Evolutionary conservation across 2,113 vertebrate species (phyloP).

Genomic region (Melanostigma gelatinosum): DNA sequence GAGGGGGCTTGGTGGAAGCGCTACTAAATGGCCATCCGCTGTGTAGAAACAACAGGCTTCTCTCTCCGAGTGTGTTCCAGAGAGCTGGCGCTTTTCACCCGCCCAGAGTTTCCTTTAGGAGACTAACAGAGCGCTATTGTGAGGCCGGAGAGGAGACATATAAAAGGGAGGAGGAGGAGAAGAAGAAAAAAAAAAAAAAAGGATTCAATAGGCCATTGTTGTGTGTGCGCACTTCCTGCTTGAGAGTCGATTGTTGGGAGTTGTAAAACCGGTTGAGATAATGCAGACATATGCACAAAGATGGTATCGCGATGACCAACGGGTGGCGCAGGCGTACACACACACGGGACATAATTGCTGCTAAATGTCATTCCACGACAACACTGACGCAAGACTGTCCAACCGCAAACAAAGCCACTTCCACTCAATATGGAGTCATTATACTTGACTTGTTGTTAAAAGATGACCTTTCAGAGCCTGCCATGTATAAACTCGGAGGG

Average conservation of each 20-base stretch:
- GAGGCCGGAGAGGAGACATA: conserved; percentile 59
- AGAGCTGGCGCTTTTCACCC: conserved; percentile 81
- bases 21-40: conserved; percentile 89
- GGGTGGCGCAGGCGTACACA: conserved; percentile 36
- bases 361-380: conserved; percentile 68
- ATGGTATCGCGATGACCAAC: conserved; percentile 80
- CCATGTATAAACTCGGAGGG: conserved; percentile 59
- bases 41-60: conserved; percentile 88
- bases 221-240: conserved; percentile 84
- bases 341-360: conserved; percentile 43
- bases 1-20: conserved; percentile 67
- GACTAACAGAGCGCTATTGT: conserved; percentile 83
- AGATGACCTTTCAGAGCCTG: conserved; percentile 71
- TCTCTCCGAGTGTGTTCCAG: conserved; percentile 86
- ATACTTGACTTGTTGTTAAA: conserved; percentile 74
- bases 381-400: conserved; percentile 55
- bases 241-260: conserved; percentile 83
- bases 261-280: conserved; percentile 84
- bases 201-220: conserved; percentile 84
- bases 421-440: conserved; percentile 76
- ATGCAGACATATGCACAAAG: conserved; percentile 76
- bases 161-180: conserved; percentile 64
- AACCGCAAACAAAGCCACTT: conserved; percentile 68
- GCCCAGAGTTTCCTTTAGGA: conserved; percentile 75
- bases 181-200: conserved; percentile 23